Evolutionary conservation across 2,797 vertebrate species (phyloP), one percentile per base, ranked within the genome.

Genomic region (Cirrhinus molitorella): DNA sequence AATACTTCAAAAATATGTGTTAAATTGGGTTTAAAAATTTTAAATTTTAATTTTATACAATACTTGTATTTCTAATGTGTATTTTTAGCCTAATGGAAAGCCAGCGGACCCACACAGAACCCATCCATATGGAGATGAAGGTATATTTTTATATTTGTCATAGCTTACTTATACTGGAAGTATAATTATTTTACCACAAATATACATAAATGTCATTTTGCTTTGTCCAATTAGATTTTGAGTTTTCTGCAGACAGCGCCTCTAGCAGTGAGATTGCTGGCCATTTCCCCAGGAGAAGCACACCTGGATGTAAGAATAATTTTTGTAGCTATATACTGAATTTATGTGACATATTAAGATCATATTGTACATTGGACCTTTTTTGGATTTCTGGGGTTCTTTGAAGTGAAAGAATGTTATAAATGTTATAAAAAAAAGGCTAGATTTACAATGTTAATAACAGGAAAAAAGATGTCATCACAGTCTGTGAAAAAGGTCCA

Each of bases 211-310:
- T 19, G 16, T 17, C 0, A 47, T 70, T 31, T 49, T 73, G 25
- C 28, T 59, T 43, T 19, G 53, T 43, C 19, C 31, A 43, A 43
- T 70, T 34, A 83, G 81, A 95, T 88, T 90, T 95, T 77, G 96
- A 97, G 88, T 94, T 96, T 87, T 96, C 95, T 1, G 93, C 89
- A 0, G 96, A 96, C 89, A 95, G 94, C 63, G 91, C 92, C n/a
- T 94, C 94, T 5, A 94, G 95, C 79, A 92, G 92, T 2, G 93
- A 95, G 14, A 90, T 93, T 10, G 92, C 89, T 1, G 37, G 25
- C 10, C 88, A 88, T 0, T 88, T 75, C 8, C 23, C 91, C 23
- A 89, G 67, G 83, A 78, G 79, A 53, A 91, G 92, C 84, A 83
- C 75, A 87, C 28, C 86, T 8, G 93, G 93, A 95, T 93, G 94